phyloP scores from a whole-genome alignment of 2,797 vertebrate species.

The Meriones psammophilus region DNA sequence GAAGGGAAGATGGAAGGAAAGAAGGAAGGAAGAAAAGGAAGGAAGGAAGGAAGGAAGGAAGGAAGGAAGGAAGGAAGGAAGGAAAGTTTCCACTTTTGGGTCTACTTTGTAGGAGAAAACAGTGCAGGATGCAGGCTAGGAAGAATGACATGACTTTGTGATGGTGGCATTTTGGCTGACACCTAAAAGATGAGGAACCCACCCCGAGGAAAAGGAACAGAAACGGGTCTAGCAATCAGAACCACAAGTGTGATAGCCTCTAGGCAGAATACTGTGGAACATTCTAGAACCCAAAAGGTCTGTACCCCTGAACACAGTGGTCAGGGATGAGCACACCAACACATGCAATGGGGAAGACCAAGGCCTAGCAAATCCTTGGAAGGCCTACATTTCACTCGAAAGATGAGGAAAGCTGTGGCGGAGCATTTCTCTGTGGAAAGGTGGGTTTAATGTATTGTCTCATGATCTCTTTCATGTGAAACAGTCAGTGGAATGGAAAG shows the following conservation, averaged over 20 bases:
- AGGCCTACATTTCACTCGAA: not conserved
- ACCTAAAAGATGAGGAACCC: not conserved
- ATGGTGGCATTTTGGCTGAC: not conserved
- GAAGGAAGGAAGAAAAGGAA: fast-evolving
- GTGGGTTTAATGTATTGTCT: not conserved
- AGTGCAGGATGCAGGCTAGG: not conserved
- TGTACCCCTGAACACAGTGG: not conserved
- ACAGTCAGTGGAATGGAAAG: not conserved
- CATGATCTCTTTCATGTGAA: not conserved
- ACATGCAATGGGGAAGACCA: fast-evolving
- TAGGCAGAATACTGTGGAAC: not conserved
- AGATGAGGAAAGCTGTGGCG: not conserved
- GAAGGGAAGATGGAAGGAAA: not conserved
- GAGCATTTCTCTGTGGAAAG: not conserved
- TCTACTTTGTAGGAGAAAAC: not conserved
- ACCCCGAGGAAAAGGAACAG: not conserved
- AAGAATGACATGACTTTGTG: not conserved
- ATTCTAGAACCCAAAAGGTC: not conserved
- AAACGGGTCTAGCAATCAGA: not conserved
- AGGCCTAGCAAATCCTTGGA: not conserved
- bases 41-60: too few relatives aligned
- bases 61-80: too few relatives aligned
- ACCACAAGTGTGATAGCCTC: not conserved
- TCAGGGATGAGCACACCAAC: too few relatives aligned
- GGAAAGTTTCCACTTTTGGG: not conserved